These are phyloP conservation scores for Callionymus lyra DNA, from an alignment of 2,113 vertebrate species.

Conservation along the genomic window DNA sequence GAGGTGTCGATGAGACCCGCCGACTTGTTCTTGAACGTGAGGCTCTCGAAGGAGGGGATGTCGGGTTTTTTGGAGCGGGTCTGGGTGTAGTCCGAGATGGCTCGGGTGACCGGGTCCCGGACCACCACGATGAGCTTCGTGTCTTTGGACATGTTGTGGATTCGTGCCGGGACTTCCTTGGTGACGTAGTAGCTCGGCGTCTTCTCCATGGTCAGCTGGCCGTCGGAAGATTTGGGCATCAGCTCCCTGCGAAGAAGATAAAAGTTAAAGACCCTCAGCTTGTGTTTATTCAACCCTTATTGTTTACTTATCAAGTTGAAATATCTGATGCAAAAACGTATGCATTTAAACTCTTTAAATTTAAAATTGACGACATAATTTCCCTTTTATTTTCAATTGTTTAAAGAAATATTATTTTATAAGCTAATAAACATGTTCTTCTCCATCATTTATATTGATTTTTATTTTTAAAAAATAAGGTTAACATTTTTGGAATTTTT, in stretches of 20 bases:
- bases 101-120: conserved; percentile 84
- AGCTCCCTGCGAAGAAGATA: conserved; percentile 67
- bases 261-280: no score
- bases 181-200: conserved; percentile 91
- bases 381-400: no score
- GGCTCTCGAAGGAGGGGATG: conserved; percentile 85
- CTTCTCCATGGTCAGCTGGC: conserved; percentile 95
- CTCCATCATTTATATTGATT: no score
- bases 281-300: no score
- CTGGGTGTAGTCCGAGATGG: conserved; percentile 93
- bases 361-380: no score
- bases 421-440: no score
- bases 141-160: conserved; percentile 82
- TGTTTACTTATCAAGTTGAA: no score
- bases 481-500: no score
- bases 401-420: no score
- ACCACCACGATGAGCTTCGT: conserved; percentile 91
- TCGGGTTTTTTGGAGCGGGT: conserved; percentile 88
- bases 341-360: no score
- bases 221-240: conserved; percentile 85
- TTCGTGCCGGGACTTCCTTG: conserved; percentile 81
- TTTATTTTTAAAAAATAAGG: no score
- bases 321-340: no score
- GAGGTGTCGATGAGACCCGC: conserved; percentile 81
- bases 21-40: conserved; percentile 85